Evolutionary conservation across 2,113 vertebrate genomes (phyloP), one percentile per base, ranked within the genome.

Genomic region (Ancistrus triradiatus): DNA sequence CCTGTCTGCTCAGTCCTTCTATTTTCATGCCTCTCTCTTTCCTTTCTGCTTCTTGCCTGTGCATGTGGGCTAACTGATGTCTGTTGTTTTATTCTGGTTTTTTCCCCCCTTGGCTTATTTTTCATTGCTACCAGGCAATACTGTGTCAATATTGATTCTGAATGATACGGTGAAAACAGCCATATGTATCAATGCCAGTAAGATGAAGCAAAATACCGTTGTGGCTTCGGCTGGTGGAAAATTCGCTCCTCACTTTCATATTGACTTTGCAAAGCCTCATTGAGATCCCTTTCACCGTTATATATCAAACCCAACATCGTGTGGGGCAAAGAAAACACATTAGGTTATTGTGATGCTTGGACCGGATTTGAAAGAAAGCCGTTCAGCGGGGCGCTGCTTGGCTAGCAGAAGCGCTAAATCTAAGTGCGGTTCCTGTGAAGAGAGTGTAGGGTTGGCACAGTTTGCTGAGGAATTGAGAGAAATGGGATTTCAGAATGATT

Each of bases 121-220:
- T 69, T 62, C 60, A 31, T 65, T 56, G 66, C 62, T 65, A 73
- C 57, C 63, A 73, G 58, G 59, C 66, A 9, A 53, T 66, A 63
- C 49, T 44, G 25, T 61, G 69, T 75, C 68, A 71, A 61, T 71
- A 64, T 68, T 72, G 64, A 44, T 60, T 72, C 64, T 64, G 68
- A 63, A 60, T 37, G 43, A 55, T 43, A 53, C 64, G 63, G 33
- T 57, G 33, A 68, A 64, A 68, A 60, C 64, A 63, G 2, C 24
- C 59, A 33, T 53, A 19, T 33, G 63, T 40, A 67, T 70, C 68
- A 66, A 71, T 70, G 44, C 47, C 28, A 11, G 53, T 46, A 70
- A 69, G 55, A 64, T 22, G n/a, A 49, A 66, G 48, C 42, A 63
- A 67, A 70, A 74, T 59, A 67, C 48, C 59, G 68, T 70, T 19